Base-by-base conservation (phyloP, 2,113 vertebrate genomes). In the Sceloporus tristichus region DNA sequence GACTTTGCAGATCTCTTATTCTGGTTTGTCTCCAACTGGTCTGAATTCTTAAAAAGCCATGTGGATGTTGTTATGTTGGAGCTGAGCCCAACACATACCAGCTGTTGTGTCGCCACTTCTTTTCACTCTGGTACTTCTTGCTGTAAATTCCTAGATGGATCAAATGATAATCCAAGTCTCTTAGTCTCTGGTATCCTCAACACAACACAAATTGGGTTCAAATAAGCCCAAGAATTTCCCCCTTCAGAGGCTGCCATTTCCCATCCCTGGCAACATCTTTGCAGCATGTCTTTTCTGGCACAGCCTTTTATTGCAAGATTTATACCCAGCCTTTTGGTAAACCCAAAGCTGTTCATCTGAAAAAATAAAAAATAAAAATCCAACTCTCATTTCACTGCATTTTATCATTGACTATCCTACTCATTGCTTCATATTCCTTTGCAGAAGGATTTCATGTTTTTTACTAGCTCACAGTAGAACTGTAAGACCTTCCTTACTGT, bases 151-250 rank as follows among this genome's bases (percentile, higher is more conserved):
- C 84, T 42, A 8, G 42, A 65, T 48, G 56, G 74, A 48, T 85
- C 38, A 85, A 18, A 62, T 62, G 13, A 19, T 62, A 29, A 77
- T 19, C 40, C 54, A 76, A 48, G 38, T 14, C 54, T 9, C n/a
- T 65, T 42, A 62, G 74, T 48, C 56, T 76, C 68, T 40, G 10
- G 27, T 11, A 42, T 77, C 34, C 38, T 2, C n/a, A n/a, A 38
- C n/a, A 66, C 71, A n/a, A 65, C 42, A 65, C 54, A 85, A 85
- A 85, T 65, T 85, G 56, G 25, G 65, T 77, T 62, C 73, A 62
- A 54, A 85, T 76, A 18, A 85, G 54, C 54, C 23, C 38, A 75
- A 16, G 48, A 42, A 59, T 84, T 23, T 62, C 42, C 27, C 21
- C 59, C 56, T 85, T 27, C 59, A 6, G n/a, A 48, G 14, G 18